Conservation (phyloP, 1,140 invertebrate species). For the Drosophila nigrodunni region DNA sequence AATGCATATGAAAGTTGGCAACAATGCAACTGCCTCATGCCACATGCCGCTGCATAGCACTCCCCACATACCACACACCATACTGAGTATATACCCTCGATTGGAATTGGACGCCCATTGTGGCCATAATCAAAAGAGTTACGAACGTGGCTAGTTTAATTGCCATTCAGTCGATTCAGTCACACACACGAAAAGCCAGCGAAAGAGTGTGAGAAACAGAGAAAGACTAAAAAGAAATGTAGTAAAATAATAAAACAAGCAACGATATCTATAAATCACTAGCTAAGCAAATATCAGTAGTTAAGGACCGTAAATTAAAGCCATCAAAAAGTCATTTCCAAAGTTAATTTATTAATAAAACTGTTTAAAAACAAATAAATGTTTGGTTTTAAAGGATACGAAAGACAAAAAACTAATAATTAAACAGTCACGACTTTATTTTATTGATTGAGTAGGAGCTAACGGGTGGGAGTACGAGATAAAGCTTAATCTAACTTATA, state of each 20-base stretch:
- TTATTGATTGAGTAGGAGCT: background rate
- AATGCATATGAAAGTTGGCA: conserved; percentile 68
- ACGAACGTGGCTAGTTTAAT: conserved; percentile 36
- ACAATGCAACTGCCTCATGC: conserved; percentile 41
- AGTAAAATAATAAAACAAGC: too few species aligned
- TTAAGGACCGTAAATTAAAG: conserved; percentile 4
- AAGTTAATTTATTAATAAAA: background rate
- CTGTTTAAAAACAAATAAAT: too few species aligned
- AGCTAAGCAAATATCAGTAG: conserved; percentile 11
- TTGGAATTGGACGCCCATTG: conserved; percentile 14
- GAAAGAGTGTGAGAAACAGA: background rate
- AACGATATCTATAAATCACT: conserved; percentile 4
- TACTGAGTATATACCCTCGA: background rate
- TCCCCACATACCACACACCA: conserved; percentile 11
- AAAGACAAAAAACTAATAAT: background rate
- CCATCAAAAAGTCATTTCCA: background rate
- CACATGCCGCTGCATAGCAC: conserved; percentile 26
- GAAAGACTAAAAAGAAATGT: background rate
- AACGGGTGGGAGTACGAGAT: too few species aligned
- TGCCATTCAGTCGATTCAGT: conserved; percentile 7
- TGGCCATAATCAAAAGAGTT: conserved; percentile 35
- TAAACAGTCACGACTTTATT: background rate
- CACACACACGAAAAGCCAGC: background rate
- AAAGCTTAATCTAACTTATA: too few species aligned
- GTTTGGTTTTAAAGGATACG: background rate